A percentile compares a stretch with the other conserved stretches of the same genome.
These are phyloP conservation scores for Lampris megalopsis DNA, from an alignment of 2,113 vertebrate genomes.

Conservation along the genomic window DNA sequence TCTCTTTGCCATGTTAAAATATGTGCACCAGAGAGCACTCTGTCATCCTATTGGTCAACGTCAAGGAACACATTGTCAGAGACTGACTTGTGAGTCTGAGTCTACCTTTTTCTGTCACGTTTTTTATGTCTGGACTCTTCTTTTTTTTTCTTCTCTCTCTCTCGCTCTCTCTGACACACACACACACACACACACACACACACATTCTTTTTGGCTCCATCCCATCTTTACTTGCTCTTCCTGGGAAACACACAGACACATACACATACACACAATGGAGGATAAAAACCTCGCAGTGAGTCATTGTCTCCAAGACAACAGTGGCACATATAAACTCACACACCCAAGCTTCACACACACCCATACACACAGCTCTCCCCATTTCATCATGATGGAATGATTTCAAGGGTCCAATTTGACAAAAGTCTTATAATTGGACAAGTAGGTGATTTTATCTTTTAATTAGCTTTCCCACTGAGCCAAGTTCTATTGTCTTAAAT, in stretches of 20 bases:
- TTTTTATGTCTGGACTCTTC: too few species aligned
- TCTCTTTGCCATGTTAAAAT: too few species aligned
- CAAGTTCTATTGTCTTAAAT: constrained; percentile 73
- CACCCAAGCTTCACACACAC: neutral
- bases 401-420: constrained; percentile 69
- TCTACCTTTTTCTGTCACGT: too few species aligned
- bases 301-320: neutral
- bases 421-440: constrained; percentile 75
- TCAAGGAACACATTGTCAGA: too few species aligned
- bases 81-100: too few species aligned
- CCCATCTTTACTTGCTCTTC: too few species aligned
- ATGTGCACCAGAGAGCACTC: too few species aligned
- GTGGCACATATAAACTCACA: constrained; percentile 3
- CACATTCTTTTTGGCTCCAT: neutral
- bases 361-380: constrained; percentile 31
- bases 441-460: constrained; percentile 80
- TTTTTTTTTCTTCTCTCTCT: neutral
- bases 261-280: neutral
- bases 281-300: neutral
- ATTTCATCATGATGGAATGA: constrained; percentile 70
- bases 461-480: constrained; percentile 75
- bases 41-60: too few species aligned
- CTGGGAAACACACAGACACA: neutral
- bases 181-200: neutral
- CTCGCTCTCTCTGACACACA: constrained; percentile 33